Evolutionary conservation across 2,888 invertebrate species (phyloP), one percentile per base, ranked within the genome.

Genomic region (Chrysolina oricalcia): DNA sequence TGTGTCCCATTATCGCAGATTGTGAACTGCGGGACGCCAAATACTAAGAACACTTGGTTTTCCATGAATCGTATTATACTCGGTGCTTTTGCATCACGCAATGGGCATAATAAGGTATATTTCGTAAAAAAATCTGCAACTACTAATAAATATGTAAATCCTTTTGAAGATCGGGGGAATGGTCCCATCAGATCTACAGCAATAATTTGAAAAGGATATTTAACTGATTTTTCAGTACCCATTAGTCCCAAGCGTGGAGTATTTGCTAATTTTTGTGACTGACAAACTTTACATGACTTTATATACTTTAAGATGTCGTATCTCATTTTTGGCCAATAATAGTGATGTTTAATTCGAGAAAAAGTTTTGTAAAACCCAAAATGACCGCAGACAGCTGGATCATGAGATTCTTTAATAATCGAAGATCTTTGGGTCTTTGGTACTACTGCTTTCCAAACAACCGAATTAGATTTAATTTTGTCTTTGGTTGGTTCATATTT

Each of bases 281-380:
- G 77, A 72, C 82, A 82, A 17, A 74, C 70, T 56, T 70, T 53
- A 72, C 82, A 83, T n/a, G n/a, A 41, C 13, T 70, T 27, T 3
- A 82, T 64, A 71, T 75, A 81, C 35, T 68, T 70, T 0, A 72
- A 35, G 13, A 80, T 48, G 50, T 80, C 80, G 0, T 43, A 17
- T 6, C 75, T 50, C 76, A 82, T 81, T 46, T 76, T 72, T 6
- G 78, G 78, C 78, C 78, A 81, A 73, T 80, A 81, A 69, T 79
- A 79, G 4, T 19, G 15, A 11, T 78, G 79, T 48, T 73, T 64
- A 0, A 81, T 35, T 62, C 77, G 46, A 6, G 21, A 5, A 11
- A 78, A 41, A 10, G 80, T 82, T 73, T 82, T 80, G 62, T 23
- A 76, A 56, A 78, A 73, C 11, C 81, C 81, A 74, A 82, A 76